Conservation (phyloP, 2,888 invertebrate species). For the Drosophila colorata region DNA sequence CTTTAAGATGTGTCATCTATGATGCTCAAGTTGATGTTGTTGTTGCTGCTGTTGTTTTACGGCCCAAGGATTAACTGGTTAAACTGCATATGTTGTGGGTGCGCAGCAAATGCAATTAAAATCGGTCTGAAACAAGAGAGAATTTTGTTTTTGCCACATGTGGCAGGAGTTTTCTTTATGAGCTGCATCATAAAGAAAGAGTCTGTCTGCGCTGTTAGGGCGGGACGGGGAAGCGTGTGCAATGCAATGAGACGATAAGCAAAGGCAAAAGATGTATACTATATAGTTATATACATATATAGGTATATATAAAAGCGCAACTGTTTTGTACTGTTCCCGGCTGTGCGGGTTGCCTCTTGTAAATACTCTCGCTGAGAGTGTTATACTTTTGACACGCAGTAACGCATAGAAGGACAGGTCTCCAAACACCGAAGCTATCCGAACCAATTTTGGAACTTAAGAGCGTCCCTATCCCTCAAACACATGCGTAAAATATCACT, state of each 20-base stretch:
- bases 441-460: too few species aligned
- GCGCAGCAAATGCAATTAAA: constrained; percentile 50
- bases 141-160: constrained; percentile 37
- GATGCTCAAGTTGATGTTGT: constrained; percentile 17
- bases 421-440: too few species aligned
- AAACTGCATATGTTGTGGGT: constrained; percentile 57
- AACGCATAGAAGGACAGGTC: not conserved
- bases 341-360: constrained; percentile 16
- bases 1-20: constrained; percentile 42
- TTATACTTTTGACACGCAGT: not conserved
- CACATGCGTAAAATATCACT: too few species aligned
- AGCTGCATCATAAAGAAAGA: constrained; percentile 46
- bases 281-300: constrained; percentile 39
- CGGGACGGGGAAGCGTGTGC: constrained; percentile 13
- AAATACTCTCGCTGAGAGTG: constrained; percentile 10
- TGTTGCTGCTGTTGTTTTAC: constrained; percentile 13
- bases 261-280: constrained; percentile 47
- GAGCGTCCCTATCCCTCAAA: too few species aligned
- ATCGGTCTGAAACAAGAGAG: constrained; percentile 13
- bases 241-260: constrained; percentile 68
- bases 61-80: constrained; percentile 45
- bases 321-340: constrained; percentile 32
- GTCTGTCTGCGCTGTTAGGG: constrained; percentile 14
- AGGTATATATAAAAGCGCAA: constrained; percentile 63
- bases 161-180: constrained; percentile 20